Evolutionary conservation across 2,888 invertebrate species (phyloP), one percentile per base, ranked within the genome.

Genomic region (Platerodrilus igneus): DNA sequence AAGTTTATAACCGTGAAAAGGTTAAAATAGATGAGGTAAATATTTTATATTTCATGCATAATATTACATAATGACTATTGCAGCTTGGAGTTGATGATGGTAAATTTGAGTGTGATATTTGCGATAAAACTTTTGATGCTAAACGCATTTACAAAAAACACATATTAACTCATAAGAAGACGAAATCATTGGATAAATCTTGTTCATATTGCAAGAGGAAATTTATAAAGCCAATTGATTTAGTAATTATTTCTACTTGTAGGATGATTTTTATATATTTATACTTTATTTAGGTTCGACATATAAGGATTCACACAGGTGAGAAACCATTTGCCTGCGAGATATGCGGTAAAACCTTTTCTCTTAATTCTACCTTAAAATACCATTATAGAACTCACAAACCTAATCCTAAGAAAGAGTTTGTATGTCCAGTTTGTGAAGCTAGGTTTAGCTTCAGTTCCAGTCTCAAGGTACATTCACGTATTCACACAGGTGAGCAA

Each of bases 151-250:
- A 39, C 7, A 27, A 47, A 35, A 34, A 52, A 37, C 26, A 47
- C 48, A 14, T 45, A 22, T 18, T 19, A 37, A 50, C 30, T 53
- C 60, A 51, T 56, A 62, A 14, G 58, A 52, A 28, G 57, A 63
- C 33, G 56, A 63, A 33, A 62, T 5, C 61, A 51, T 69, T 58
- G 8, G 30, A 38, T 6, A 69, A 77, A 64, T 50, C 69, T 59
- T 71, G 81, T 65, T 67, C 64, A 38, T 73, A 62, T 52, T 84
- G 84, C 59, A 65, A 69, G 8, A 83, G 82, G 59, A 73, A 72
- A 40, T 84, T 84, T 58, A 76, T 78, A 50, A 83, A 83, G 57
- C 78, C 78, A 0, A 79, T 79, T 34, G 83, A 83, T 66, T 67
- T 82, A 27, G 66, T 66, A 50, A 56, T 52, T 42, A n/a, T 13